Conservation (phyloP, 2,797 vertebrate genomes). For the Botia almorhae region DNA sequence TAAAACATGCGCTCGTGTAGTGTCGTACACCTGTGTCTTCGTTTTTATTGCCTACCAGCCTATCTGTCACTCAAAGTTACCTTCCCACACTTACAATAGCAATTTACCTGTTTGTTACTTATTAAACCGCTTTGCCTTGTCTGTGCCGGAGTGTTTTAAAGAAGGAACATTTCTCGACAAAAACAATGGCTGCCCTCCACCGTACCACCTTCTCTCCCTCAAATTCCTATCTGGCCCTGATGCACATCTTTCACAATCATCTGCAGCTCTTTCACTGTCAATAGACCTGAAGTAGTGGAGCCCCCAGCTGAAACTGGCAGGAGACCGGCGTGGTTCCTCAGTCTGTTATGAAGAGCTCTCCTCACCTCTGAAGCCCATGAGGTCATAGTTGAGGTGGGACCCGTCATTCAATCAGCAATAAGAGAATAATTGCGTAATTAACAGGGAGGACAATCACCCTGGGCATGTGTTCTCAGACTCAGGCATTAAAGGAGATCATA, state of each 20-base stretch:
- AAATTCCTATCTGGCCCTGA: slow-evolving; percentile 65
- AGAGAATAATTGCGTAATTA: slow-evolving; percentile 81
- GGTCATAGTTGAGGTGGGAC: slow-evolving; percentile 22
- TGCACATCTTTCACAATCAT: slow-evolving; percentile 56
- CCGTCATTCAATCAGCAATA: slow-evolving; percentile 67
- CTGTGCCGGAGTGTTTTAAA: neutral
- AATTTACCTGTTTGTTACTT: neutral
- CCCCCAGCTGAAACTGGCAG: slow-evolving; percentile 2
- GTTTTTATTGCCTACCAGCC: no score
- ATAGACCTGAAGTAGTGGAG: slow-evolving; percentile 11
- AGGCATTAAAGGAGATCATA: slow-evolving; percentile 67
- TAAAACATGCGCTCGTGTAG: no score
- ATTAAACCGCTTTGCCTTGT: neutral
- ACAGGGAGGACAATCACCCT: slow-evolving; percentile 71
- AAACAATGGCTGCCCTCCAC: neutral
- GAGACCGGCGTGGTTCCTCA: neutral
- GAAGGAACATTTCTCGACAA: neutral
- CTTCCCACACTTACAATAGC: neutral
- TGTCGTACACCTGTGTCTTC: no score
- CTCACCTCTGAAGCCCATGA: slow-evolving; percentile 29
- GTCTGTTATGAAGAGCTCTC: slow-evolving; percentile 30
- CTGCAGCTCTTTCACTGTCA: slow-evolving; percentile 63
- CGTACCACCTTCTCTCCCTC: slow-evolving; percentile 10
- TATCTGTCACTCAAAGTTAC: neutral
- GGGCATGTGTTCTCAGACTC: slow-evolving; percentile 64